These are phyloP conservation scores for Oncorhynchus gorbuscha DNA, from an alignment of 2,113 vertebrate genomes.

Conservation along the genomic window DNA sequence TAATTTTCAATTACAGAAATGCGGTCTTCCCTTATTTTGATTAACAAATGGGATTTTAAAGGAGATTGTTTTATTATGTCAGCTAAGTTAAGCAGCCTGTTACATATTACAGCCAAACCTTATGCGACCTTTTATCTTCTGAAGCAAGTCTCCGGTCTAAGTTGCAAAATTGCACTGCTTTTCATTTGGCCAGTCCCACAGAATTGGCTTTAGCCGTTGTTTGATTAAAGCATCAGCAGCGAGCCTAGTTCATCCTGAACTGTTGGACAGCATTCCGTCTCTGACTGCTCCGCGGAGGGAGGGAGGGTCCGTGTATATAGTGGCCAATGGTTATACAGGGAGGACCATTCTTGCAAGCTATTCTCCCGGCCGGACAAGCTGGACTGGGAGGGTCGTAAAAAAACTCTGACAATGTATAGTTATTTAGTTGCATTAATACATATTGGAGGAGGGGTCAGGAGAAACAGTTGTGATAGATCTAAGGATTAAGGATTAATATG, in stretches of 20 bases:
- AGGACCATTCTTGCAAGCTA: neutral
- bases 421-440: constrained; percentile 25
- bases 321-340: too few species aligned
- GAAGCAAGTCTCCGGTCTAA: neutral
- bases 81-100: neutral
- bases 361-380: neutral
- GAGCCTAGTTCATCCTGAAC: constrained; percentile 44
- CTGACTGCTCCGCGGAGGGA: constrained; percentile 6
- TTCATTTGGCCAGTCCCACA: constrained; percentile 1
- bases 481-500: constrained; percentile 34
- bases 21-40: too few species aligned
- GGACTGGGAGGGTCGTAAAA: neutral
- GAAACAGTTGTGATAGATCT: neutral
- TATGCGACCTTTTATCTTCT: neutral
- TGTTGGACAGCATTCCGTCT: constrained; percentile 27
- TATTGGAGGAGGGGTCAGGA: constrained; percentile 27
- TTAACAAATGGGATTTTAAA: neutral
- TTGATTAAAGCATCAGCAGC: constrained; percentile 41
- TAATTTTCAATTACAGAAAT: too few species aligned
- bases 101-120: neutral
- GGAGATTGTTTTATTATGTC: neutral
- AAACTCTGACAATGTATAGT: neutral
- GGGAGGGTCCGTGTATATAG: too few species aligned
- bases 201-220: constrained; percentile 33
- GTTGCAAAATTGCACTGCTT: constrained; percentile 13